Conservation (phyloP, 1,140 invertebrate genomes). For the Araneus ventricosus region DNA sequence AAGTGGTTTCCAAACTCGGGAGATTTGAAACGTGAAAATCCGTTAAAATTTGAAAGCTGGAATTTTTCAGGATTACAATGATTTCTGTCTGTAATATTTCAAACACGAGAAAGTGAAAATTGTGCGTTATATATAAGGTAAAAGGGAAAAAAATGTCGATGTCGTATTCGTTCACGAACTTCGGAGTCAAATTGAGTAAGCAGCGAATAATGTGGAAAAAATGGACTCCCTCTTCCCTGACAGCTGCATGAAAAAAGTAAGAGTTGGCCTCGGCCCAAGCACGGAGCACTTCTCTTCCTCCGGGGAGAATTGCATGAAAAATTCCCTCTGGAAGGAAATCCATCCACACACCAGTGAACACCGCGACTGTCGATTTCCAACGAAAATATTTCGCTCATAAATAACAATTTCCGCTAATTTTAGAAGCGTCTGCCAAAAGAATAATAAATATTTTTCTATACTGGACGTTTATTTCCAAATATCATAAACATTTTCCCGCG, state of each 20-base stretch:
- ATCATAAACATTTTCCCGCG: neutral
- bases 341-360: neutral
- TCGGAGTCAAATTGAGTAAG: neutral
- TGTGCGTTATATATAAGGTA: too few species aligned
- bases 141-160: too few species aligned
- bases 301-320: neutral
- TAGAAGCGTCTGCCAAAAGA: neutral
- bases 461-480: neutral
- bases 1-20: too few species aligned
- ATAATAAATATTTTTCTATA: neutral
- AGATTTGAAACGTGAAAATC: too few species aligned
- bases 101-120: too few species aligned
- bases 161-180: too few species aligned
- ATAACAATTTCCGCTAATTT: slow-evolving; percentile 12
- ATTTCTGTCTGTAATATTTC: too few species aligned
- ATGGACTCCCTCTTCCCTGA: neutral
- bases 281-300: neutral
- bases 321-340: neutral
- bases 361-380: neutral
- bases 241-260: neutral
- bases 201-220: neutral
- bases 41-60: too few species aligned
- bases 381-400: neutral
- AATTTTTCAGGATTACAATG: too few species aligned
- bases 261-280: neutral